Evolutionary conservation across 2,797 vertebrate genomes (phyloP), one percentile per base, ranked within the genome.

Genomic region (Takifugu rubripes): DNA sequence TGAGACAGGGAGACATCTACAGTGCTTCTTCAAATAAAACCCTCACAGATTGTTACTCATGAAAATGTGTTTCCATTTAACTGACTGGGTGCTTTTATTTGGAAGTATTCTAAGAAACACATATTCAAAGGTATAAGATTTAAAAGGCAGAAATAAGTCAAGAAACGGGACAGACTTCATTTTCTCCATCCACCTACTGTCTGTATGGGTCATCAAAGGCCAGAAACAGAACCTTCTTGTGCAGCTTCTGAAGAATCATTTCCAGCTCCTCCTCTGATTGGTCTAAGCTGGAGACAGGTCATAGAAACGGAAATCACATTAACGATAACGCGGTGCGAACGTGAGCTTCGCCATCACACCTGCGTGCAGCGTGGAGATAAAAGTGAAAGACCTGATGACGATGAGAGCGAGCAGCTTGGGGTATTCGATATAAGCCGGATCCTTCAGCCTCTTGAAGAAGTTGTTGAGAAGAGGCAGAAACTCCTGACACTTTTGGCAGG

Each of bases 151-250:
- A 47, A 27, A 31, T 49, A 11, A 21, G 25, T 11, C 36, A 1
- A 36, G 12, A 57, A 47, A 44, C 40, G 1, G 52, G 2, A 52
- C 43, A 49, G 27, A 46, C 48, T 46, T 2, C 47, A 26, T 45
- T 24, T 42, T 50, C 14, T 49, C 14, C 17, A 15, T 55, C 52
- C 43, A 83, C 85, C 12, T 74, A 97, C 95, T 85, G 92, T 52
- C 86, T 92, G 80, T 95, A 94, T 16, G 80, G 65, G 43, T 96
- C 95, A 24, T 92, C 84, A 25, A 93, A 93, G 11, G 92, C 87
- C 52, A 98, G 49, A 63, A 94, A 94, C 59, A 98, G 77, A 88
- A 92, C 93, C 36, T 85, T 90, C 52, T 87, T 88, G 12, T 95
- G 93, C 90, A 97, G 87, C 56, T 90, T 85, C 72, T 78, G 92